phyloP scores from a whole-genome alignment of 1,140 invertebrate genomes.

The Tyrophagus putrescentiae region DNA sequence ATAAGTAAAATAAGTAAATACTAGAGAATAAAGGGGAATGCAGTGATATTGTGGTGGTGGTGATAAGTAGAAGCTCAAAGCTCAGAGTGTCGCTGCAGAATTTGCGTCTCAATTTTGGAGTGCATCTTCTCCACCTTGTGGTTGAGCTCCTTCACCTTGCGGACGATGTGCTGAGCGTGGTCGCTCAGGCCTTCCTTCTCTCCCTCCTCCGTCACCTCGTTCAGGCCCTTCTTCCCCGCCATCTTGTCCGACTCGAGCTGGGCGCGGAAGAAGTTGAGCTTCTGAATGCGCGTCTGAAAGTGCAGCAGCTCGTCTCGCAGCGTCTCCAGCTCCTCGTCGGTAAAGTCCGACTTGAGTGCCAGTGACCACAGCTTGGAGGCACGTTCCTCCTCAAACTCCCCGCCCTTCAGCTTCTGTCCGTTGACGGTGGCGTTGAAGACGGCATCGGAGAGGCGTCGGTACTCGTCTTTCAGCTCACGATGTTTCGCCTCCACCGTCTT shows the following conservation, averaged over 20 bases:
- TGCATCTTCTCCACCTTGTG: constrained; percentile 61
- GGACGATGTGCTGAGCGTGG: constrained; percentile 47
- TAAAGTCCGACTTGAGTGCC: constrained; percentile 61
- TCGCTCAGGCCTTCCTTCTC: constrained; percentile 43
- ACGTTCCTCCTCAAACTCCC: constrained; percentile 71
- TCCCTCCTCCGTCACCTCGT: constrained; percentile 41
- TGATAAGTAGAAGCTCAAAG: constrained; percentile 16
- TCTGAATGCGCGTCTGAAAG: constrained; percentile 67
- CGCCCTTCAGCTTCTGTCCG: constrained; percentile 36
- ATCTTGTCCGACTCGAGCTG: constrained; percentile 43
- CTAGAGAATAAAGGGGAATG: too few species aligned
- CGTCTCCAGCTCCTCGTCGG: constrained; percentile 59
- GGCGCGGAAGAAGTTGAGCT: constrained; percentile 60
- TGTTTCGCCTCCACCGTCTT: constrained; percentile 50
- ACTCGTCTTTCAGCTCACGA: constrained; percentile 57
- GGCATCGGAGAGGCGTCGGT: constrained; percentile 55
- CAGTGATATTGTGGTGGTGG: too few species aligned
- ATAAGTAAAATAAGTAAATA: too few species aligned
- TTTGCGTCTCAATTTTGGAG: constrained; percentile 56
- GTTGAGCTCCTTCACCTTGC: constrained; percentile 28
- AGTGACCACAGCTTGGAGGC: constrained; percentile 71
- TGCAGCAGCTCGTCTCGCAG: constrained; percentile 68
- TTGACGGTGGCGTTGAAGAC: constrained; percentile 54
- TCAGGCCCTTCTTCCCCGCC: constrained; percentile 38
- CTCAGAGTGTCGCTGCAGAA: constrained; percentile 48